Conservation (phyloP, 2,888 invertebrate species). For the Caenorhabditis imperialis region DNA sequence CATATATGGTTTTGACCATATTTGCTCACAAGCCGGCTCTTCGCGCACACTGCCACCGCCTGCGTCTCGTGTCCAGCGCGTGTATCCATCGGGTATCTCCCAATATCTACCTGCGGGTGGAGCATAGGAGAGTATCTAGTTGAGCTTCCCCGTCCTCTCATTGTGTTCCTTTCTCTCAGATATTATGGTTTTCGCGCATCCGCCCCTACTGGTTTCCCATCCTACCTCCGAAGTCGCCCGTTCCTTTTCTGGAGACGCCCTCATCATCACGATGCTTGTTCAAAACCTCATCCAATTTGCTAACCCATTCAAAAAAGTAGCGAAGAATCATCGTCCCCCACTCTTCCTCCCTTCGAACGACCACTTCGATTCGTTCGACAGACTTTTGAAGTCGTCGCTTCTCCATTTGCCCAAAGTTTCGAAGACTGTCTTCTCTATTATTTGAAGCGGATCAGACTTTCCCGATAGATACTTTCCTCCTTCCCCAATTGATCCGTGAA, state of each 20-base stretch:
- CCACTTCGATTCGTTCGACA: slow-evolving; percentile 5
- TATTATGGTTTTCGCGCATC: slow-evolving; percentile 32
- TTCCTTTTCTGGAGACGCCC: neutral
- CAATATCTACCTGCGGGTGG: slow-evolving; percentile 37
- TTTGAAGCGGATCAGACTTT: slow-evolving; percentile 20
- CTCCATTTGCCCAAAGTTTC: slow-evolving; percentile 29
- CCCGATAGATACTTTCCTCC: slow-evolving; percentile 23
- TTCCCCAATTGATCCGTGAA: slow-evolving; percentile 18
- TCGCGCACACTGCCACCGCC: slow-evolving; percentile 40
- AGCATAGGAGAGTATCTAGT: slow-evolving; percentile 46
- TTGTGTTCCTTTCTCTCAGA: slow-evolving; percentile 21
- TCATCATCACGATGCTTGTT: slow-evolving; percentile 12
- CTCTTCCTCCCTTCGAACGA: slow-evolving; percentile 7
- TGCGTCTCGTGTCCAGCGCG: slow-evolving; percentile 24
- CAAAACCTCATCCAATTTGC: slow-evolving; percentile 49
- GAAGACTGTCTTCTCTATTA: slow-evolving; percentile 27
- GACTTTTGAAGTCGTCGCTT: slow-evolving; percentile 41
- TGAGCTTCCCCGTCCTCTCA: slow-evolving; percentile 33
- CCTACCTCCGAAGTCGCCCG: too few species aligned
- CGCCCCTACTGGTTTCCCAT: slow-evolving; percentile 7
- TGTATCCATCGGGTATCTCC: slow-evolving; percentile 36
- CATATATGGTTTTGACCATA: slow-evolving; percentile 54
- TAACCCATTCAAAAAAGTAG: slow-evolving; percentile 33
- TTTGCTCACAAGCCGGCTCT: slow-evolving; percentile 53
- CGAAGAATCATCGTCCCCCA: slow-evolving; percentile 4